Evolutionary conservation across 2,113 vertebrate genomes (phyloP).

Genomic region (Malurus alboscapulatus): DNA sequence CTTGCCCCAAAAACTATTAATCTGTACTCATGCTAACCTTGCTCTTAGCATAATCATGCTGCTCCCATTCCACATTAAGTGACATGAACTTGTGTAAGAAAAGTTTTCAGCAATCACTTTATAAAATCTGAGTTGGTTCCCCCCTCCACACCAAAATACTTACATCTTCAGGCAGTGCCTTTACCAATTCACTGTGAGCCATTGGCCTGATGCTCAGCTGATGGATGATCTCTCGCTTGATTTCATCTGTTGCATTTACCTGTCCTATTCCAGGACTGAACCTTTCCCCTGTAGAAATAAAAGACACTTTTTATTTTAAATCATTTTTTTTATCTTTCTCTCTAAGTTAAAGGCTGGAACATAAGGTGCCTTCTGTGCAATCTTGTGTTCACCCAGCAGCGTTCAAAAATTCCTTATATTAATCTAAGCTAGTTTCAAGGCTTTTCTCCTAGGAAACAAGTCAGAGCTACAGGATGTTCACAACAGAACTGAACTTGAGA

Average conservation of each 20-base stretch:
- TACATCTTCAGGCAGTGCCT: slow-evolving; percentile 95
- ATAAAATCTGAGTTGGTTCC: not conserved
- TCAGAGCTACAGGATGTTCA: not conserved
- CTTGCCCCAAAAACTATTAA: not conserved
- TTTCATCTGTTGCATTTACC: slow-evolving; percentile 86
- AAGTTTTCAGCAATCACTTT: not conserved
- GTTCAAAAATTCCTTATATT: not conserved
- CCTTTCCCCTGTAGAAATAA: slow-evolving; percentile 83
- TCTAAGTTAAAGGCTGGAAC: not conserved
- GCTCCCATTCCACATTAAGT: not conserved
- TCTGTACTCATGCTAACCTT: not conserved
- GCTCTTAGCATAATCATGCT: not conserved
- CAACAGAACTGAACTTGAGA: not conserved
- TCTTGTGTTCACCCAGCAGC: not conserved
- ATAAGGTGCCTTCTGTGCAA: not conserved
- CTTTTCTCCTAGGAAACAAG: not conserved
- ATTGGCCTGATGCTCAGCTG: slow-evolving; percentile 94
- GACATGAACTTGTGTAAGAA: not conserved
- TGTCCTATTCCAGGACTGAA: slow-evolving; percentile 89
- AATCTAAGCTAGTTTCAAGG: not conserved
- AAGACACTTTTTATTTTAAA: not conserved
- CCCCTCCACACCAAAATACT: slow-evolving; percentile 51
- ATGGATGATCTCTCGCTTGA: slow-evolving; percentile 93
- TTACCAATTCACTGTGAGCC: slow-evolving; percentile 96
- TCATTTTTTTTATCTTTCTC: not conserved